Percentiles rank a stretch among this genome's conserved stretches.
These are phyloP conservation scores for Tenthredo distinguenda DNA, from an alignment of 2,888 invertebrate genomes.

Conservation along the genomic window DNA sequence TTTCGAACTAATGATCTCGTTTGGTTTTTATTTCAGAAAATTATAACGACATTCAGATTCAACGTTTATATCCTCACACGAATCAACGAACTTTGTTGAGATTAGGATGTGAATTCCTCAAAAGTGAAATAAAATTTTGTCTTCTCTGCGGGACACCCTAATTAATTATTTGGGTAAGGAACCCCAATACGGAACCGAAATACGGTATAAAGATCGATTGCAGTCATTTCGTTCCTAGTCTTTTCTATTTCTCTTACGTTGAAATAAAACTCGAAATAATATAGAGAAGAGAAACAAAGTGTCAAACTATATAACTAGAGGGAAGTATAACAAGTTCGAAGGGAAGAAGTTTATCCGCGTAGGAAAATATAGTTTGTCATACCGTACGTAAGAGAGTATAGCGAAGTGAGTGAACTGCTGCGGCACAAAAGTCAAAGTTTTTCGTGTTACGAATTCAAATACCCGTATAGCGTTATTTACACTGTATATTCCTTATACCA, in stretches of 20 bases:
- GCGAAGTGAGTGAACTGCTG: background rate
- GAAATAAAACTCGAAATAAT: background rate
- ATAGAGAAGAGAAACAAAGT: background rate
- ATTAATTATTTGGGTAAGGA: background rate
- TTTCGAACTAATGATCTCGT: too few species aligned
- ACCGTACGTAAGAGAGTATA: background rate
- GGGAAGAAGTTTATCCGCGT: slow-evolving; percentile 13
- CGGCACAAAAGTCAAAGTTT: background rate
- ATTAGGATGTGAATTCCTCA: too few species aligned
- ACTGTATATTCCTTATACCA: background rate
- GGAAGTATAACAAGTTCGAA: background rate
- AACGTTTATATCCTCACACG: too few species aligned
- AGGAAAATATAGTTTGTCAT: slow-evolving; percentile 10
- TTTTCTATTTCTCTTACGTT: background rate
- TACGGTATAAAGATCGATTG: background rate
- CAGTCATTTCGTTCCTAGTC: background rate
- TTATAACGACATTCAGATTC: too few species aligned
- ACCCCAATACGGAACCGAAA: too few species aligned
- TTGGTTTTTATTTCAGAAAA: too few species aligned
- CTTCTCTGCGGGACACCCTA: background rate
- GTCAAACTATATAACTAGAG: background rate
- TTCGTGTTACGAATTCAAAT: background rate
- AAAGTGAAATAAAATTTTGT: background rate
- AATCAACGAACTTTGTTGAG: too few species aligned
- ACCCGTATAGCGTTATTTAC: background rate